Evolutionary conservation across 2,797 vertebrate genomes (phyloP).

Genomic region (Manis javanica): DNA sequence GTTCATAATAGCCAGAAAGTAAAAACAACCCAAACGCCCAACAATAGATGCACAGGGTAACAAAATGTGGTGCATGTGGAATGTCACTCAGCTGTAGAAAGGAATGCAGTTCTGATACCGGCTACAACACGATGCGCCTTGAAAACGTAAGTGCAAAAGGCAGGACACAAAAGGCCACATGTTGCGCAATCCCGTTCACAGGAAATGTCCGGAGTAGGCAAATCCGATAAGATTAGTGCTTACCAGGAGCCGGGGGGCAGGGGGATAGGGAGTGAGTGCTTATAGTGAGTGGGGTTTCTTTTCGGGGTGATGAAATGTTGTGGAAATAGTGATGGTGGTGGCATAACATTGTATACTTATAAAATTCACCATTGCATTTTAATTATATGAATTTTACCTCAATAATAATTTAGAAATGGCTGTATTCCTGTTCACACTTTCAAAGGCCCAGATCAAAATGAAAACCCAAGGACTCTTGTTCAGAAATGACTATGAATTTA

Average conservation of each 20-base stretch:
- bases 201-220: neutral
- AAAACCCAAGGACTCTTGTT: neutral
- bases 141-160: neutral
- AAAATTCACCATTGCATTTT: neutral
- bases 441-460: neutral
- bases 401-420: neutral
- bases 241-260: accelerated
- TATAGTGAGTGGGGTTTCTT: neutral
- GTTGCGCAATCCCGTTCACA: neutral
- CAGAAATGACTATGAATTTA: neutral
- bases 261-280: neutral
- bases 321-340: no score
- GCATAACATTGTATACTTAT: neutral
- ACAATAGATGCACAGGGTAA: accelerated
- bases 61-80: neutral
- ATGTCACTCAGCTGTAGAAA: neutral
- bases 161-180: neutral
- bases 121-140: neutral
- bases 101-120: no score
- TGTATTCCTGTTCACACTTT: neutral
- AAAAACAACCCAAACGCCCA: neutral
- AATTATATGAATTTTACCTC: neutral
- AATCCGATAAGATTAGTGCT: neutral
- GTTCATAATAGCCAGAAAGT: neutral
- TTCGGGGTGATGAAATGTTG: neutral